Conservation (phyloP, 2,888 invertebrate genomes). For the Ornithoptera alexandrae region DNA sequence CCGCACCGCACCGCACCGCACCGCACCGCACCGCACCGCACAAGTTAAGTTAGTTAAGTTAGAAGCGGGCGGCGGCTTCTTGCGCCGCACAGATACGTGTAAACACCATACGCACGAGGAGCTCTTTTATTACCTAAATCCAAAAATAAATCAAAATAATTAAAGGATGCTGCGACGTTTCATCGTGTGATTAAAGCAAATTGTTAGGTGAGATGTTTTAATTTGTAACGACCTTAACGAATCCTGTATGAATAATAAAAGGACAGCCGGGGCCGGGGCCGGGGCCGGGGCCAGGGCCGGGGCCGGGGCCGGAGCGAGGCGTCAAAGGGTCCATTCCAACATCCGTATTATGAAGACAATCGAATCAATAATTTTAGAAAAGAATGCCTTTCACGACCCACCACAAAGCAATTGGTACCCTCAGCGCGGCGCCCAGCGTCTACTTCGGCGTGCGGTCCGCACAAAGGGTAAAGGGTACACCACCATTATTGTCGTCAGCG, state of each 20-base stretch:
- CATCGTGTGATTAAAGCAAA: neutral
- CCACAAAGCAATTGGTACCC: neutral
- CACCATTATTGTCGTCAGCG: conserved; percentile 52
- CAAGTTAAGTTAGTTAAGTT: no score
- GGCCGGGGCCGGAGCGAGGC: neutral
- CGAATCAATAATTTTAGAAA: conserved; percentile 33
- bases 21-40: no score
- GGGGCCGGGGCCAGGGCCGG: neutral
- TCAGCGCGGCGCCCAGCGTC: conserved; percentile 24
- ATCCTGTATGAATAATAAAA: conserved; percentile 9
- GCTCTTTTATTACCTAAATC: no score
- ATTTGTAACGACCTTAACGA: neutral
- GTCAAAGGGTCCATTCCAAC: conserved; percentile 32
- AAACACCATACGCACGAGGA: no score
- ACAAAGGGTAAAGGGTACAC: conserved; percentile 49
- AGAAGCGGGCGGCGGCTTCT: no score
- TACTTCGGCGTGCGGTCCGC: conserved; percentile 26
- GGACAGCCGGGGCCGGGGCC: neutral
- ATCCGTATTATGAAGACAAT: conserved; percentile 55
- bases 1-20: no score
- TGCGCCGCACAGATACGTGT: no score
- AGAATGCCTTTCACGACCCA: conserved; percentile 5
- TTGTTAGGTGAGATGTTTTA: neutral
- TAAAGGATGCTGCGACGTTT: neutral
- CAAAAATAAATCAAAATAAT: no score